Conservation (phyloP, 2,888 invertebrate genomes). For the Platycnemis pennipes region DNA sequence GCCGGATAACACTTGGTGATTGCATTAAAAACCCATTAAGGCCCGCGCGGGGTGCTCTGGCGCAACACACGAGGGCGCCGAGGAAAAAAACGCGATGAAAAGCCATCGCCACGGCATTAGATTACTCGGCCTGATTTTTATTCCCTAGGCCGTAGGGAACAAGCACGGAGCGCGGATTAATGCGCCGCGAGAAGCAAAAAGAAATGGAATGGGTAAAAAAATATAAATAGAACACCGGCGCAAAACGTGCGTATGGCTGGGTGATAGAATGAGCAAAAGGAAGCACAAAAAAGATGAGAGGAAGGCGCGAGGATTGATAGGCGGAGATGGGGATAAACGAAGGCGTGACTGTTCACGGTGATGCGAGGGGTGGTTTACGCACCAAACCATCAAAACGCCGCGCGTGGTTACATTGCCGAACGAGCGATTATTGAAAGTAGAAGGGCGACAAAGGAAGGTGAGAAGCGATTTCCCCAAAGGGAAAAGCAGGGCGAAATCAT, state of each 20-base stretch:
- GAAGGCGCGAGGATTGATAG: neutral
- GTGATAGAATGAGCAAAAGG: neutral
- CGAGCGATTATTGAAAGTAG: no score
- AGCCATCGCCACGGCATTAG: neutral
- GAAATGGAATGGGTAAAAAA: neutral
- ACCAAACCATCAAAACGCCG: no score
- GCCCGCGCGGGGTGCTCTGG: neutral
- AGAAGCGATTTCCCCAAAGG: no score
- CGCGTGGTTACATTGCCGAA: no score
- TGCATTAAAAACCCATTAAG: constrained; percentile 6
- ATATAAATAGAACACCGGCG: no score
- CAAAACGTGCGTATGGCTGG: no score
- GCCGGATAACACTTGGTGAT: neutral
- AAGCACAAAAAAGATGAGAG: neutral
- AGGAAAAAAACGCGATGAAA: constrained; percentile 5
- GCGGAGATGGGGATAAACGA: neutral
- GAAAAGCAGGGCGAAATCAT: no score
- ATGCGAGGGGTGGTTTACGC: no score
- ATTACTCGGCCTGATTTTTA: constrained; percentile 1
- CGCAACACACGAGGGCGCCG: neutral
- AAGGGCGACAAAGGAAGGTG: no score
- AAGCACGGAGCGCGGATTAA: neutral
- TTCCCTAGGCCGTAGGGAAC: neutral
- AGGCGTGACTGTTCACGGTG: no score
- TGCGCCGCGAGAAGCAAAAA: neutral